phyloP scores from a whole-genome alignment of 2,797 vertebrate species.

The Simalia tracyae region DNA sequence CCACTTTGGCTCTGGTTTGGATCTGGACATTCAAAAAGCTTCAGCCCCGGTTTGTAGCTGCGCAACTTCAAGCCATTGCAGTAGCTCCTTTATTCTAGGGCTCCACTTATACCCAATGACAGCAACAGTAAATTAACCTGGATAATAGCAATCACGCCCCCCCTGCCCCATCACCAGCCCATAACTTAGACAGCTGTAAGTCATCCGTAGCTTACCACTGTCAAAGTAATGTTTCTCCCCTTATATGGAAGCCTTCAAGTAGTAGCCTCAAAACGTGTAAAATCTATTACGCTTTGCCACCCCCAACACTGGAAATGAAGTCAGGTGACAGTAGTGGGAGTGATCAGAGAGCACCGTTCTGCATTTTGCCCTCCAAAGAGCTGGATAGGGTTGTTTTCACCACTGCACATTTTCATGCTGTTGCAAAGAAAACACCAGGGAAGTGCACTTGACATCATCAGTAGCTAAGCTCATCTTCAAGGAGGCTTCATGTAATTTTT shows the following conservation, averaged over 20 bases:
- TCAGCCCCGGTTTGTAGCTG: background rate
- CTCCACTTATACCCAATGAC: background rate
- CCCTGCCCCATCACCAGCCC: background rate
- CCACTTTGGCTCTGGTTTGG: background rate
- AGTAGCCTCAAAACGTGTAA: background rate
- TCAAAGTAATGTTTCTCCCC: background rate
- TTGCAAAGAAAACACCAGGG: background rate
- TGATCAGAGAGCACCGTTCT: background rate
- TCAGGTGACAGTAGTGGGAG: background rate
- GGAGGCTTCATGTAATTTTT: background rate
- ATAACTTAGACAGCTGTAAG: background rate
- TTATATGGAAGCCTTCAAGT: background rate
- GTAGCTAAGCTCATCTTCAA: background rate
- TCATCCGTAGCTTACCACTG: background rate
- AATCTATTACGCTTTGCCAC: background rate
- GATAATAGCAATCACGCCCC: background rate
- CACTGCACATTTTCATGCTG: background rate
- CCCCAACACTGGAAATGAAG: background rate
- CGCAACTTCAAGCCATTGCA: background rate
- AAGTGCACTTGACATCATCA: background rate
- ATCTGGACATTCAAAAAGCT: background rate
- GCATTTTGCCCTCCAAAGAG: background rate
- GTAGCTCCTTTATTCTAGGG: background rate
- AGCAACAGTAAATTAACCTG: background rate
- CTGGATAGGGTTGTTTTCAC: background rate